A percentile compares a stretch with the other conserved stretches of the same genome.
phyloP scores from a whole-genome alignment of 2,113 vertebrate genomes.

The Campylorhamphus procurvoides region DNA sequence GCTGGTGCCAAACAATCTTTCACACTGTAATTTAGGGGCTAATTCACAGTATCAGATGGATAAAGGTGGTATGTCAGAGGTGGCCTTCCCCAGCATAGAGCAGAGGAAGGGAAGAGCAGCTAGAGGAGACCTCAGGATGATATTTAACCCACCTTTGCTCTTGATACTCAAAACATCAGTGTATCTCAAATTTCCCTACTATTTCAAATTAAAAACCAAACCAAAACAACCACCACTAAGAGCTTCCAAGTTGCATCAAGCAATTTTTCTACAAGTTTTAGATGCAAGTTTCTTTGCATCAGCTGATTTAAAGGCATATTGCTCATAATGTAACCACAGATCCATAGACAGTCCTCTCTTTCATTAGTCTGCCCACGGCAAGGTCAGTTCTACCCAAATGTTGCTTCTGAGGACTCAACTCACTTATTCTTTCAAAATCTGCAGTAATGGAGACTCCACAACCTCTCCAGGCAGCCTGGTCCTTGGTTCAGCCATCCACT shows the following conservation, averaged over 20 bases:
- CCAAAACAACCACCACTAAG: rapidly evolving
- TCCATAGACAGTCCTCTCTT: neutral
- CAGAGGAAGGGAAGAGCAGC: neutral
- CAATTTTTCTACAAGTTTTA: neutral
- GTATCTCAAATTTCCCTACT: neutral
- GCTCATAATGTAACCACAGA: neutral
- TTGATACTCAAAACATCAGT: neutral
- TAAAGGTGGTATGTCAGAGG: neutral
- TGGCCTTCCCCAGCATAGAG: neutral
- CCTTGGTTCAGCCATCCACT: neutral
- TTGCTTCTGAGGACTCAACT: neutral
- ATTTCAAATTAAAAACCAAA: neutral
- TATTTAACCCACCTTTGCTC: neutral
- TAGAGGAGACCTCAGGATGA: neutral
- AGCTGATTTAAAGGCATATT: neutral
- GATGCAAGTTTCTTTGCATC: neutral
- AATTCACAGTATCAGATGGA: neutral
- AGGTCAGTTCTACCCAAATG: neutral
- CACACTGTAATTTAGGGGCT: neutral
- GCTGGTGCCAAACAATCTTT: neutral
- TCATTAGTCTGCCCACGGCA: rapidly evolving
- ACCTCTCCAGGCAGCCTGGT: neutral
- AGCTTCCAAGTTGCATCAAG: neutral
- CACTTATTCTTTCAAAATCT: neutral
- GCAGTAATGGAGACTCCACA: neutral